These are phyloP conservation scores for Plagodis dolabraria DNA, from an alignment of 2,888 invertebrate species.

Conservation along the genomic window DNA sequence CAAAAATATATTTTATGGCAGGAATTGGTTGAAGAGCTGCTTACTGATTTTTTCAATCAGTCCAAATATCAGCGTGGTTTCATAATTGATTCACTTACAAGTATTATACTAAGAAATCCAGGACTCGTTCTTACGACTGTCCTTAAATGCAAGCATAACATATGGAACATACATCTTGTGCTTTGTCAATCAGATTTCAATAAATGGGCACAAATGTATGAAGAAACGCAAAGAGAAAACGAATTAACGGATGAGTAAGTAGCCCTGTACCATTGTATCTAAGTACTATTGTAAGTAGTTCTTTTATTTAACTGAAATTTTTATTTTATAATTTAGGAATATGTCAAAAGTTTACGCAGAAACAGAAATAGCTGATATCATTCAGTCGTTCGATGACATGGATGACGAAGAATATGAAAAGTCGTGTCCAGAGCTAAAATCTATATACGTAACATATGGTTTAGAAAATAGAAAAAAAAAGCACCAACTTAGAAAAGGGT, in stretches of 20 bases:
- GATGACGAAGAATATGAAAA: conserved; percentile 65
- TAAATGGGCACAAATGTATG: conserved; percentile 68
- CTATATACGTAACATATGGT: conserved; percentile 63
- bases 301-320: background rate
- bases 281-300: background rate
- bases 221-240: conserved; percentile 61
- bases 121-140: conserved; percentile 59
- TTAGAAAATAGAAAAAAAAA: conserved; percentile 64
- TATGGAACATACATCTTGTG: conserved; percentile 68
- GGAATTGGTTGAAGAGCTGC: conserved; percentile 69
- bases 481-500: conserved; percentile 50
- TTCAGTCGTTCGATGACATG: conserved; percentile 65
- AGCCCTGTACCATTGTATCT: background rate
- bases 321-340: conserved; percentile 40
- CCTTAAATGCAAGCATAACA: conserved; percentile 65
- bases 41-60: conserved; percentile 60
- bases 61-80: conserved; percentile 67
- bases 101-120: conserved; percentile 64
- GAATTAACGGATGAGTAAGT: conserved; percentile 64
- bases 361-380: conserved; percentile 63
- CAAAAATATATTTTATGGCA: conserved; percentile 40
- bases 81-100: conserved; percentile 69
- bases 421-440: conserved; percentile 59
- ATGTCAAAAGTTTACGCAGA: conserved; percentile 60
- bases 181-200: conserved; percentile 71